A percentile compares a stretch with the other conserved stretches of the same genome.
phyloP scores from a whole-genome alignment of 2,113 vertebrate genomes.

The Parotia lawesii region DNA sequence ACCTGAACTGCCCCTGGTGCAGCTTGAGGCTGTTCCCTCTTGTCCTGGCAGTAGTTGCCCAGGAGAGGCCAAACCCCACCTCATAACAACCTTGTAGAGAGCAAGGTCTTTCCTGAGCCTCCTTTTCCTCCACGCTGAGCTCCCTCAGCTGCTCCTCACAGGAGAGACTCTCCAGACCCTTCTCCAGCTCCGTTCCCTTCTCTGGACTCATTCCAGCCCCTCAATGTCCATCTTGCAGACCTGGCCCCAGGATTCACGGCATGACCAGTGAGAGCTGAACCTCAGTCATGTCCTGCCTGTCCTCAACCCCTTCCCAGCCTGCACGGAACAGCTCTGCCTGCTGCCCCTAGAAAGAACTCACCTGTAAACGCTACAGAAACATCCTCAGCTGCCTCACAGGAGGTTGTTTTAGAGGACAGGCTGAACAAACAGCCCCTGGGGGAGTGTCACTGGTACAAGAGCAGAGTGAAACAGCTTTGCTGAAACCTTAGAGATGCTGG shows the following conservation, averaged over 20 bases:
- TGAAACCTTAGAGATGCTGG: neutral
- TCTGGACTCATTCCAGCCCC: neutral
- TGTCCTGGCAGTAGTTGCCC: neutral
- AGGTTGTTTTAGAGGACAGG: fast-evolving
- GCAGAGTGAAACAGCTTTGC: neutral
- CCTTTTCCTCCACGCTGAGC: neutral
- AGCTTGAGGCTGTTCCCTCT: neutral
- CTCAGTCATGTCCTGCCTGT: fast-evolving
- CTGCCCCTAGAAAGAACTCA: neutral
- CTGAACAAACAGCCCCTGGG: neutral
- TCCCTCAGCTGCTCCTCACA: neutral
- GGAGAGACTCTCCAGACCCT: neutral
- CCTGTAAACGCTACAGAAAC: neutral
- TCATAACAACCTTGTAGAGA: neutral
- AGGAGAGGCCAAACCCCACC: neutral
- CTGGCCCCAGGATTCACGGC: neutral
- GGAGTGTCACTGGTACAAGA: fast-evolving
- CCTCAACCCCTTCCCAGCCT: neutral
- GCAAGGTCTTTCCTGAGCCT: neutral
- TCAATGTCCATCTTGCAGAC: neutral
- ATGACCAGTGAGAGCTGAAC: fast-evolving
- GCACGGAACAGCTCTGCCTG: neutral
- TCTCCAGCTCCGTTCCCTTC: neutral
- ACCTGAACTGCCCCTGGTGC: neutral
- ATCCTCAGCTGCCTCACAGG: neutral